Evolutionary conservation across 1,140 invertebrate genomes (phyloP), one percentile per base, ranked within the genome.

Genomic region (Dendroctonus valens): DNA sequence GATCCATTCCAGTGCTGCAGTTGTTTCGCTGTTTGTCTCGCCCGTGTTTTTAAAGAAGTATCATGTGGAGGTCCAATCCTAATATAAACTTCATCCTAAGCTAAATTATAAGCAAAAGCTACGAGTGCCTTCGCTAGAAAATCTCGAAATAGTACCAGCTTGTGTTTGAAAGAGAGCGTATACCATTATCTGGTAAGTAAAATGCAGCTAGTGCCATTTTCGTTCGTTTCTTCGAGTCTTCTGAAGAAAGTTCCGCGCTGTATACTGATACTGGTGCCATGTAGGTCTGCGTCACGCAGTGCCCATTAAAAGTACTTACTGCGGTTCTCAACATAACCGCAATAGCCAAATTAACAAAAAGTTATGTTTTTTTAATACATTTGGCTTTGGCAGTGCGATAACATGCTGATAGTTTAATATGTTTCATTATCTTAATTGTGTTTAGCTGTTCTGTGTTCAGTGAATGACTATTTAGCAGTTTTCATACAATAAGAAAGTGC

Each of bases 1-100:
- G 14, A 42, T 54, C 37, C 9, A 46, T 46, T 46, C 39, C 52
- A 54, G 26, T 54, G 52, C 52, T 5, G 52, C 52, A 14, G 39
- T 37, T 37, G 12, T 41, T 54, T 54, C 26, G 26, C 26, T 26
- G 26, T 26, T 26, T 26, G 26, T 26, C 26, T 26, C 26, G 26
- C 12, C 14, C 37, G 14, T 26, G 9, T 37, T 54, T 54, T 54
- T 54, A 54, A 54, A 39, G 39, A 54, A 58, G 12, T 12, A 58
- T 8, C 55, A 8, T 12, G 40, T 58, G 42, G 12, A 40, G 52
- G 41, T n/a, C n/a, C n/a, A 55, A 46, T 49, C 62, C 53, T 64
- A 64, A 64, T 63, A 64, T 64, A 64, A 64, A 64, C 51, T 57
- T 55, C 52, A 42, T 53, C 44, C 60, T 26, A 26, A 54, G 53